Evolutionary conservation across 37 sponge, comb jelly and placozoan genomes (phyloP).

Genomic region (Tethya wilhelma): DNA sequence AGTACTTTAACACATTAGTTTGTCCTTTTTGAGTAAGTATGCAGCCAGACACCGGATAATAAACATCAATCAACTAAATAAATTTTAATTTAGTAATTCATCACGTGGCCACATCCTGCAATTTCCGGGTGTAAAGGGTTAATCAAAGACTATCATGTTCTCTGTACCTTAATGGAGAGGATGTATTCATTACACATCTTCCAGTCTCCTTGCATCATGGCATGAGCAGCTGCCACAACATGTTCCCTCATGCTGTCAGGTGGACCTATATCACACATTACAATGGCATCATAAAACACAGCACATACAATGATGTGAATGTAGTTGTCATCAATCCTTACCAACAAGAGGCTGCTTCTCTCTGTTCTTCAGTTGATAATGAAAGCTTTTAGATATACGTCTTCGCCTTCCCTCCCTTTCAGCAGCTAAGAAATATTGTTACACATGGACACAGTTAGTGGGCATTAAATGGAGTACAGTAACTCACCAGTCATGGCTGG

Average conservation of each 20-base stretch:
- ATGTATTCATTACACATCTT: slow-evolving; percentile 87
- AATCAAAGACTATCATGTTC: too few relatives aligned
- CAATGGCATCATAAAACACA: background rate
- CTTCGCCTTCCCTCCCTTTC: slow-evolving; percentile 79
- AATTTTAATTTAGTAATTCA: too few relatives aligned
- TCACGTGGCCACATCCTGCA: too few relatives aligned
- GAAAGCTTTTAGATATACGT: slow-evolving; percentile 90
- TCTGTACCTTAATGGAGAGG: slow-evolving; percentile 86
- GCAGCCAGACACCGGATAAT: too few relatives aligned
- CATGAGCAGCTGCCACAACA: slow-evolving; percentile 96
- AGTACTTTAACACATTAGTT: too few relatives aligned
- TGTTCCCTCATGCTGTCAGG: slow-evolving; percentile 99
- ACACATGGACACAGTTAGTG: too few relatives aligned
- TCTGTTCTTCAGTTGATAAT: slow-evolving; percentile 88
- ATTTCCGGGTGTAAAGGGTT: too few relatives aligned
- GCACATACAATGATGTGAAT: too few relatives aligned
- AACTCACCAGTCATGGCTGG: slow-evolving; percentile 93
- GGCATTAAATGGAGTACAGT: background rate
- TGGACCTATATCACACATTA: slow-evolving; percentile 66
- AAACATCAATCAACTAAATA: too few relatives aligned
- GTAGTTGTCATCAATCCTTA: slow-evolving; percentile 21
- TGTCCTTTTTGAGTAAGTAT: too few relatives aligned
- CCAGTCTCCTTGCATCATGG: slow-evolving; percentile 97
- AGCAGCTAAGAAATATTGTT: slow-evolving; percentile 46
- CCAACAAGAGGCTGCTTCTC: slow-evolving; percentile 90